Percentiles rank a stretch among this genome's conserved stretches.
Conservation (phyloP, 30 jellyfish, hydroid and myxozoan genomes). For the Sanderia malayensis region DNA sequence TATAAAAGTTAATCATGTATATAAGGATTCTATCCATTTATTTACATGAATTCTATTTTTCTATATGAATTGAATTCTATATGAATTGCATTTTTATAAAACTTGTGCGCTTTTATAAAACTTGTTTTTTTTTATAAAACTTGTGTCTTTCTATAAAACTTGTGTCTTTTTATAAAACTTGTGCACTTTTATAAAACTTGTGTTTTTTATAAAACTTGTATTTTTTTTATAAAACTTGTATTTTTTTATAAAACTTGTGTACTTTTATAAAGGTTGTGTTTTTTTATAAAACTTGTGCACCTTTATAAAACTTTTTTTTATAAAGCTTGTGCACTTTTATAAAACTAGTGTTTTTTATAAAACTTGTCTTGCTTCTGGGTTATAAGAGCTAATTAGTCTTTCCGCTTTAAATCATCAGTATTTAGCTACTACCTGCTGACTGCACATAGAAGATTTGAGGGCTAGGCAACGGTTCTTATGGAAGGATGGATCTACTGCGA, state of each 20-base stretch:
- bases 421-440: neutral
- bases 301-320: no score
- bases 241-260: no score
- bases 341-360: neutral
- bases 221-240: no score
- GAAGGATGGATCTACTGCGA: conserved; percentile 1
- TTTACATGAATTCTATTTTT: neutral
- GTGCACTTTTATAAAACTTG: no score
- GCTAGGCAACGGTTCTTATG: conserved; percentile 1
- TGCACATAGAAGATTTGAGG: neutral
- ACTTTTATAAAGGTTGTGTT: neutral
- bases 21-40: neutral
- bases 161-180: no score
- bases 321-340: neutral
- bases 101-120: no score
- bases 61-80: no score
- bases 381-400: conserved; percentile 2
- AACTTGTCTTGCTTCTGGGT: neutral
- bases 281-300: neutral
- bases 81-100: no score
- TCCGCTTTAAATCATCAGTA: neutral
- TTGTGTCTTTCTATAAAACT: no score
- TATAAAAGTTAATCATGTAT: neutral
- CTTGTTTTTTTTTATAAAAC: no score
- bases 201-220: no score